Base-by-base conservation (phyloP, 2,888 invertebrate genomes). In the Napeogenes sylphis region DNA sequence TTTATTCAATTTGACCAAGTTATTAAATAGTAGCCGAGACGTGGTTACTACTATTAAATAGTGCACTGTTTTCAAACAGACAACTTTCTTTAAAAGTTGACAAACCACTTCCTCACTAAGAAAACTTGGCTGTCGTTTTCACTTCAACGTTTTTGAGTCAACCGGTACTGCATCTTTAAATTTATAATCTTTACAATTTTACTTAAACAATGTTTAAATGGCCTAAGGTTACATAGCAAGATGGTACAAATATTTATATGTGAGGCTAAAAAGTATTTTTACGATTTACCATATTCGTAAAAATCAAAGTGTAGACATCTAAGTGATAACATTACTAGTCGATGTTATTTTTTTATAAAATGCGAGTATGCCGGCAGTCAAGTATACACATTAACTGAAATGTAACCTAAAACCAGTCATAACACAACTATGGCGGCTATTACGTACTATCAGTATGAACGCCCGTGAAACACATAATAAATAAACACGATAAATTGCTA, bases 401-500 rank as follows among this genome's bases (percentile, higher is more conserved):
- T 63, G 66, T 65, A 67, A 67, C 63, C 21, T 46, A 63, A 67
- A 63, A 65, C 67, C 63, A 58, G 65, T 61, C 61, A 54, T 61
- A 59, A 63, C 54, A 62, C 61, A 67, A 63, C 63, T 47, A 58
- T 65, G 61, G 63, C 67, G 55, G n/a, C 51, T 61, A 53, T 65
- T 63, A 59, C 65, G 55, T 67, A 61, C 53, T 57, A 58, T 57
- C 14, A 53, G 62, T 62, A 62, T 54, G 14, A 59, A 51, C 56
- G 58, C 56, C 56, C 53, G 55, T 47, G 33, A 46, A 59, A 42
- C 55, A 59, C 35, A 30, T 55, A 45, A 55, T 55, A 59, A 59
- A 57, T 61, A 61, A 56, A 46, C 38, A 35, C 13, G 21, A 21
- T 58, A 38, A 55, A 54, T 51, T 30, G 53, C 3, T 42, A 6